Evolutionary conservation across 2,113 vertebrate species (phyloP), one percentile per base, ranked within the genome.

Genomic region (Larimichthys polyactis): DNA sequence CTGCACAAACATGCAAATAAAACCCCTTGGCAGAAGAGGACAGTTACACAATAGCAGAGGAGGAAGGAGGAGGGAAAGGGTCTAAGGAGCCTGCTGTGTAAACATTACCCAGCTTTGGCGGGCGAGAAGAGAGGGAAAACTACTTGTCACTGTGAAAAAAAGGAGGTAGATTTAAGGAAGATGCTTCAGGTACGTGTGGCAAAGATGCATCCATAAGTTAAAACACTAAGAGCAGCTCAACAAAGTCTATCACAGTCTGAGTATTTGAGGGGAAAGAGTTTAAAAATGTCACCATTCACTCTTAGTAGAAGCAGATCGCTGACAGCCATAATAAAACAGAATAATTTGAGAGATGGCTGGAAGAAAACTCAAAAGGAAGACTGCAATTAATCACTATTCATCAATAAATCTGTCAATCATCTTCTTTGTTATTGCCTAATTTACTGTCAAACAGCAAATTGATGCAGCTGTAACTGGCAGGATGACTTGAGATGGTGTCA

Each of bases 31-130:
- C 48, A 77, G 71, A 66, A 60, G 19, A 82, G 29, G 46, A 75
- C 67, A 67, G 44, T 87, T 79, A 83, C 51, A 84, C 84, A 92
- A 91, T 71, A 46, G 78, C 32, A 77, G 48, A 65, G 77, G 32
- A 55, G 14, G 70, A 22, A 77, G 83, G 78, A 77, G 78, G 73
- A 46, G 72, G 81, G 78, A 72, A 78, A 64, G 48, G 54, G 69
- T 71, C n/a, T 66, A 20, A 83, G 57, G 52, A 84, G 82, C 78
- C 58, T 83, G 82, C 81, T 82, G 81, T 76, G 89, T 93, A 92
- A 94, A 92, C 84, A 94, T 93, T 85, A 90, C 24, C 75, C 63
- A 77, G 84, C 57, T 84, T 90, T 91, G 90, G 85, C 88, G 81
- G 51, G 64, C 68, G 87, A 79, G 59, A 69, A 58, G 85, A 75